Evolutionary conservation across 2,888 invertebrate genomes (phyloP).

Genomic region (Polyommatus iphigenia): DNA sequence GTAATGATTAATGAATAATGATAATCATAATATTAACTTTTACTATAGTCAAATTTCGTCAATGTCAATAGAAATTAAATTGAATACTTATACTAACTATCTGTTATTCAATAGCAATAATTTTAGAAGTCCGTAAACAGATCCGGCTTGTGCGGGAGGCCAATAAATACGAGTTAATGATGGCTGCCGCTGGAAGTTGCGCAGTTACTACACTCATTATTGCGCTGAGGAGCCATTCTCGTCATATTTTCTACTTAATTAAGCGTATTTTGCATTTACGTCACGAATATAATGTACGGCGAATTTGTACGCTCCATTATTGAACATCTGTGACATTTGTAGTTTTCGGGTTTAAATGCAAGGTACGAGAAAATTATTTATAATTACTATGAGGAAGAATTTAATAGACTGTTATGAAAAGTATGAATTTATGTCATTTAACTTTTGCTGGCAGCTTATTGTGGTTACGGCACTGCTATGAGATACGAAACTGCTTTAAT

Average conservation of each 20-base stretch:
- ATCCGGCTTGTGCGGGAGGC: constrained; percentile 3
- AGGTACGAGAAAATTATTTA: neutral
- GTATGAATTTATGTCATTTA: neutral
- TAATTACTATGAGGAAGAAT: neutral
- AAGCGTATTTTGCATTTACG: constrained; percentile 63
- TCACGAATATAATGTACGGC: constrained; percentile 56
- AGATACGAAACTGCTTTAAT: no score
- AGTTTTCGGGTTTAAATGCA: constrained; percentile 13
- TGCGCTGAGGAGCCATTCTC: constrained; percentile 64
- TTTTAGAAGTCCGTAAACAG: constrained; percentile 3
- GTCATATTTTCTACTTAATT: constrained; percentile 76
- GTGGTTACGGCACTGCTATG: neutral
- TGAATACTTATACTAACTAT: neutral
- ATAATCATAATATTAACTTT: no score
- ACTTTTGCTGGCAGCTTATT: neutral
- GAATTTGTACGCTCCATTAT: constrained; percentile 18
- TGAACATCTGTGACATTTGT: constrained; percentile 8
- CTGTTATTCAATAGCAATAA: neutral
- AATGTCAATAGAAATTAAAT: neutral
- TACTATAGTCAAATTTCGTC: no score
- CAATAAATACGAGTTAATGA: constrained; percentile 33
- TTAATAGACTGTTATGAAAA: neutral
- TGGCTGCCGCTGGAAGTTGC: constrained; percentile 56
- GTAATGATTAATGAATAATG: no score
- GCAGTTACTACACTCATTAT: constrained; percentile 78